Percentiles rank a stretch among this genome's conserved stretches.
Conservation (phyloP, 1,140 invertebrate genomes). For the Ephestia elutella region DNA sequence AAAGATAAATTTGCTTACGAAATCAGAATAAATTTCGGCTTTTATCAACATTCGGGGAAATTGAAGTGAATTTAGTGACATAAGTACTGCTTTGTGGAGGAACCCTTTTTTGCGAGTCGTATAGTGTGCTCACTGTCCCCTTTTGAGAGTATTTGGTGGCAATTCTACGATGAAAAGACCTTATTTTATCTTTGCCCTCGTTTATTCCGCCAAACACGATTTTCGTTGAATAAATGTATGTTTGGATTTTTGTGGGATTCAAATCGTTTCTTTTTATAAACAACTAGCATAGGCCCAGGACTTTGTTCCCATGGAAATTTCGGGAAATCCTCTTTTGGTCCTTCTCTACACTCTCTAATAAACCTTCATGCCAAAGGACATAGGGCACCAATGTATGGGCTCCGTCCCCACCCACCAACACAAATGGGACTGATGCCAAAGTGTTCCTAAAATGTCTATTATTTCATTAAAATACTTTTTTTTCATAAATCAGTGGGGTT, state of each 20-base stretch:
- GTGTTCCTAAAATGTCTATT: no score
- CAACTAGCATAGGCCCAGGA: no score
- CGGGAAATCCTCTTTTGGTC: no score
- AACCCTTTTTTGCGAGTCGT: not conserved
- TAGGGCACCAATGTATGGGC: no score
- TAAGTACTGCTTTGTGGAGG: slow-evolving; percentile 9
- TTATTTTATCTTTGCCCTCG: slow-evolving; percentile 6
- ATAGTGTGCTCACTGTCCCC: not conserved
- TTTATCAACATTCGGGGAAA: not conserved
- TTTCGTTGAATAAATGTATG: not conserved
- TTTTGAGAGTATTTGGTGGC: slow-evolving; percentile 5
- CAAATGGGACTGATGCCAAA: no score
- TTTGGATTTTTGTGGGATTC: not conserved
- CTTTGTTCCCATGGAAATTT: no score
- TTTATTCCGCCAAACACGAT: not conserved
- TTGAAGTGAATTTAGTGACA: slow-evolving; percentile 10
- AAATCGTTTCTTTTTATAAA: not conserved
- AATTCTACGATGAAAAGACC: slow-evolving; percentile 6
- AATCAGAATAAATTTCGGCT: slow-evolving; percentile 4
- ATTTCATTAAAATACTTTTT: no score
- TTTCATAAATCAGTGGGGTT: no score
- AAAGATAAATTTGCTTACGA: not conserved
- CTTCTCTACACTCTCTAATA: no score
- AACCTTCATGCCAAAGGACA: no score
- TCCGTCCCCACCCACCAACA: no score